Conservation (phyloP, 2,797 vertebrate species). For the Ctenopoma kingsleyae region DNA sequence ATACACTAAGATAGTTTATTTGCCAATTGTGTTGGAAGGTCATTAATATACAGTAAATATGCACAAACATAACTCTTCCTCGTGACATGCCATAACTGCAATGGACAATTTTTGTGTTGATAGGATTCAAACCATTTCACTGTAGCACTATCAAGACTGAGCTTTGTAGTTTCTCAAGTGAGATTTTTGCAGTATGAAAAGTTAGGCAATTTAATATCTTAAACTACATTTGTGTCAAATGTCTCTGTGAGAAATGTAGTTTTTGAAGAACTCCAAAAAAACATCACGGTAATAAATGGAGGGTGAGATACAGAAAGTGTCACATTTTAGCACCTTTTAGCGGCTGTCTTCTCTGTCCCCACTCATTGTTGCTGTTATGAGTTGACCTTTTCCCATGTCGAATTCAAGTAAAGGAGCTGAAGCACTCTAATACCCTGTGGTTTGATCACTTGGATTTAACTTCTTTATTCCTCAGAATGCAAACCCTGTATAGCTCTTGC, state of each 20-base stretch:
- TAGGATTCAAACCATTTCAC: not conserved
- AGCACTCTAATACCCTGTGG: not conserved
- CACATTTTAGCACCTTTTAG: conserved; percentile 4
- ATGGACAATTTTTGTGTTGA: too few relatives aligned
- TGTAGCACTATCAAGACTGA: not conserved
- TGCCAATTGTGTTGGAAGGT: not conserved
- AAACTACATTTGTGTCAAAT: not conserved
- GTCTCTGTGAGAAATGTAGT: not conserved
- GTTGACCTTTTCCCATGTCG: conserved; percentile 26
- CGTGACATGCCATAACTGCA: not conserved
- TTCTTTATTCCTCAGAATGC: not conserved
- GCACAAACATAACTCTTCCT: not conserved
- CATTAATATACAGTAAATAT: not conserved
- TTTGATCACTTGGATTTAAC: conserved; percentile 7
- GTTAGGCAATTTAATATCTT: not conserved
- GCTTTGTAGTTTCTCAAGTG: too few relatives aligned
- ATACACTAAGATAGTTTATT: not conserved
- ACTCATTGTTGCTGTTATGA: not conserved
- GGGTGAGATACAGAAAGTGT: not conserved
- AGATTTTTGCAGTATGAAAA: not conserved
- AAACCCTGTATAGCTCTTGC: conserved; percentile 6
- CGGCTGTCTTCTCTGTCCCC: conserved; percentile 2
- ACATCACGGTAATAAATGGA: not conserved
- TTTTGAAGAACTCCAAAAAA: not conserved
- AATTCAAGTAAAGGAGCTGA: conserved; percentile 3